phyloP scores from a whole-genome alignment of 1,140 invertebrate genomes.

The Aradophagus sp. region DNA sequence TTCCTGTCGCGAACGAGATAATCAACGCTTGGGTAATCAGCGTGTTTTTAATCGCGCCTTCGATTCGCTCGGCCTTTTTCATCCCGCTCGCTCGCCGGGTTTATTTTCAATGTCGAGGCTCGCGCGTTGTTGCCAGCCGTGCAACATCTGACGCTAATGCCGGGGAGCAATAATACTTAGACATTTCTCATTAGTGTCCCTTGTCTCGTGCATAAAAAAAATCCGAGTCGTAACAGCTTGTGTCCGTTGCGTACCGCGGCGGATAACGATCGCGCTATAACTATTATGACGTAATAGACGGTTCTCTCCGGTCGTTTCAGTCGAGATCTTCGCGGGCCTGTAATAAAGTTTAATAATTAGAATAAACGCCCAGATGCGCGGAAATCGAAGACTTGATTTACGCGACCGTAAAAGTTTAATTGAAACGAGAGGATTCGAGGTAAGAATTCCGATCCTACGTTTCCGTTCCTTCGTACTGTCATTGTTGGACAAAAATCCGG shows the following conservation, averaged over 20 bases:
- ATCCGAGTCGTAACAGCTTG: slow-evolving; percentile 43
- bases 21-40: background rate
- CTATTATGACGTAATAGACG: slow-evolving; percentile 53
- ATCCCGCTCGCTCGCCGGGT: background rate
- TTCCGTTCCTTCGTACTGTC: background rate
- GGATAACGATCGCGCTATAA: slow-evolving; percentile 48
- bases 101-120: background rate
- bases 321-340: slow-evolving; percentile 21
- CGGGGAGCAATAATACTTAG: slow-evolving; percentile 32
- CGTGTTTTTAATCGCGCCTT: slow-evolving; percentile 8
- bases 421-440: background rate
- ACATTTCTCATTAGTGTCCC: slow-evolving; percentile 47
- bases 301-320: slow-evolving; percentile 45
- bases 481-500: background rate
- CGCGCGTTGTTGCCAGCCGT: background rate
- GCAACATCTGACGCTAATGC: slow-evolving; percentile 40
- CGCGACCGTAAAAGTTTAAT: slow-evolving; percentile 20
- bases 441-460: background rate
- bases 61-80: slow-evolving; percentile 8
- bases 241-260: slow-evolving; percentile 36
- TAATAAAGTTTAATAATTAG: slow-evolving; percentile 43
- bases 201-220: slow-evolving; percentile 25
- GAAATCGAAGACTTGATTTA: slow-evolving; percentile 20
- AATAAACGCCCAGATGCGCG: slow-evolving; percentile 23
- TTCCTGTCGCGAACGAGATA: no score